phyloP scores from a whole-genome alignment of 2,113 vertebrate genomes.

The Melanerpes aurifrons region DNA sequence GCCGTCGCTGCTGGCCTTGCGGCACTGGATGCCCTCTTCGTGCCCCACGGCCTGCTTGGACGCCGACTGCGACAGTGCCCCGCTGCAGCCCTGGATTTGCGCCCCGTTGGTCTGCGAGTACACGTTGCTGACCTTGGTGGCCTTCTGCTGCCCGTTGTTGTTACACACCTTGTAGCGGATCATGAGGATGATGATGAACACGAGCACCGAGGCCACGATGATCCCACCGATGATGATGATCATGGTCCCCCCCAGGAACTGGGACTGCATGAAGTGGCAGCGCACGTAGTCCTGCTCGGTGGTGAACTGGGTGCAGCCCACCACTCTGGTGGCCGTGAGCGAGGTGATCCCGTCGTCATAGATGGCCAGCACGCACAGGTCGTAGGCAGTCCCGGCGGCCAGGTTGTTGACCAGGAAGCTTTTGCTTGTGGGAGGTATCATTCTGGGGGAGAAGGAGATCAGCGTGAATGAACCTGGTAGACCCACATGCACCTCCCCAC shows the following conservation, averaged over 20 bases:
- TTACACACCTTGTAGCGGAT: constrained; percentile 99
- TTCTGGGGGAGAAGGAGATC: constrained; percentile 80
- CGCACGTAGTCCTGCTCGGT: constrained; percentile 97
- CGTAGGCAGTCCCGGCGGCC: constrained; percentile 92
- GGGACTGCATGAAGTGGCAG: constrained; percentile 99
- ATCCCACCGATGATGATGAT: constrained; percentile 99
- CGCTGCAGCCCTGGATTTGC: constrained; percentile 85
- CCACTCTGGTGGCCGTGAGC: constrained; percentile 93
- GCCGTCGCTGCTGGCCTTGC: constrained; percentile 77
- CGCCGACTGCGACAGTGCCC: constrained; percentile 80
- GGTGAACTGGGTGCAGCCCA: constrained; percentile 95
- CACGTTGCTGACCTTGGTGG: constrained; percentile 88
- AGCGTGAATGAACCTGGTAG: background rate
- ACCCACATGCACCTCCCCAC: background rate
- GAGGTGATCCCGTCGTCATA: constrained; percentile 97
- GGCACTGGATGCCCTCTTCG: constrained; percentile 82
- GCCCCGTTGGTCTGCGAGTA: constrained; percentile 96
- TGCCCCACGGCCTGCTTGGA: constrained; percentile 90
- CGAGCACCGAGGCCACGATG: constrained; percentile 95
- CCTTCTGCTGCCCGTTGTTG: constrained; percentile 87
- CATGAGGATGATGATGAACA: constrained; percentile 99
- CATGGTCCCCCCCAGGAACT: constrained; percentile 99
- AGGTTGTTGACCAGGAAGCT: constrained; percentile 98
- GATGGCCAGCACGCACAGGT: constrained; percentile 97
- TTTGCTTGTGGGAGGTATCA: constrained; percentile 98